A percentile compares a stretch with the other conserved stretches of the same genome.
phyloP scores from a whole-genome alignment of 2,888 invertebrate genomes.

The Orthosia gothica region DNA sequence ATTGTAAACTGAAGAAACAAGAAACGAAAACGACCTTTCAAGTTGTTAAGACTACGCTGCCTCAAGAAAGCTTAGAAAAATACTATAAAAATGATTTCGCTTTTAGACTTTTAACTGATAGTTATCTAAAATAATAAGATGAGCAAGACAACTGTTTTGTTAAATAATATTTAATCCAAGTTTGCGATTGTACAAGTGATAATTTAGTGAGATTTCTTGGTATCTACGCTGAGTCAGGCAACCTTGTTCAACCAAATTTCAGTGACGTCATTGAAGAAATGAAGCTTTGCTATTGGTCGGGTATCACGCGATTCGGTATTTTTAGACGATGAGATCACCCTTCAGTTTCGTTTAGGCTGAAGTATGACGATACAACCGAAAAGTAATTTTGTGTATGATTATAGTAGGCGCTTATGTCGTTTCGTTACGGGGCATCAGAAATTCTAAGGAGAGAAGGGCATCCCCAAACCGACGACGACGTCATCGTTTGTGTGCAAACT shows the following conservation, averaged over 20 bases:
- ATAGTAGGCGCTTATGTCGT: constrained; percentile 80
- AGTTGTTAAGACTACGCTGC: neutral
- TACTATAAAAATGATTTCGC: too few relatives aligned
- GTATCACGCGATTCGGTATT: constrained; percentile 83
- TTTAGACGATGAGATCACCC: constrained; percentile 87
- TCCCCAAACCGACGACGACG: constrained; percentile 86
- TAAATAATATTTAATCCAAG: neutral
- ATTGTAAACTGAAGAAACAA: too few relatives aligned
- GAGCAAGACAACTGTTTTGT: neutral
- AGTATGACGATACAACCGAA: constrained; percentile 74
- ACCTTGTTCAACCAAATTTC: constrained; percentile 47
- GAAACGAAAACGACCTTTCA: neutral
- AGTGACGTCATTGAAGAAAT: constrained; percentile 77
- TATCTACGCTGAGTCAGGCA: constrained; percentile 30
- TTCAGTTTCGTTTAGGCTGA: constrained; percentile 78
- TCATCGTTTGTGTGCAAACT: constrained; percentile 74
- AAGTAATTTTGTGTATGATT: constrained; percentile 73
- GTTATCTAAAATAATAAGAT: too few relatives aligned
- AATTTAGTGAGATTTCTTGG: constrained; percentile 50
- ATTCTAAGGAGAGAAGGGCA: constrained; percentile 89
- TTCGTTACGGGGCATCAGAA: constrained; percentile 74
- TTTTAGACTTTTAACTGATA: neutral
- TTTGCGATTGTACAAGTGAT: constrained; percentile 6
- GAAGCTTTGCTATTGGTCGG: constrained; percentile 80
- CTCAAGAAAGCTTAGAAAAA: neutral